Evolutionary conservation across 2,888 invertebrate species (phyloP).

Genomic region (Drosophila incognita): DNA sequence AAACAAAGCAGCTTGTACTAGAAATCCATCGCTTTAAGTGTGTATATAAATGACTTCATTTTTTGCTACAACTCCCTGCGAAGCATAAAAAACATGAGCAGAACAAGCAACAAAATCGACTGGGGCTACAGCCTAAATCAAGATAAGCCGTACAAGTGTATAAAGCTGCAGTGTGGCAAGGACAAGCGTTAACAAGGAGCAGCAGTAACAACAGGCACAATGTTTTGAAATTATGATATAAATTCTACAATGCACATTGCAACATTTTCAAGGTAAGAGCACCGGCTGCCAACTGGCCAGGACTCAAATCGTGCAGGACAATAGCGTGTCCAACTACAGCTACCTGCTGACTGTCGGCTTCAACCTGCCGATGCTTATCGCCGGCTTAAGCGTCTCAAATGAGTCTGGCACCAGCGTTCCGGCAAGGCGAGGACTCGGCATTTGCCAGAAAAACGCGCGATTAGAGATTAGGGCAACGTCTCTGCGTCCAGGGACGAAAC

Average conservation of each 20-base stretch:
- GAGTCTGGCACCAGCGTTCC: conserved; percentile 56
- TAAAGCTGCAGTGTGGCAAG: conserved; percentile 61
- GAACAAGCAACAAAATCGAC: conserved; percentile 14
- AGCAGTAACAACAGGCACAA: conserved; percentile 32
- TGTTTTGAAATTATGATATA: conserved; percentile 74
- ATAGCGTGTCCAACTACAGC: conserved; percentile 51
- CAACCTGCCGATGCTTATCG: conserved; percentile 77
- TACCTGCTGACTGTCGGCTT: conserved; percentile 63
- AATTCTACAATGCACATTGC: conserved; percentile 78
- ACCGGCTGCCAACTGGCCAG: conserved; percentile 52
- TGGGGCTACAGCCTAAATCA: conserved; percentile 55
- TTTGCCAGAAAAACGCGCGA: conserved; percentile 73
- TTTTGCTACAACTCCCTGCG: conserved; percentile 1
- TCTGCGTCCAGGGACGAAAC: conserved; percentile 44
- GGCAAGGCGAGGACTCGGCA: conserved; percentile 51
- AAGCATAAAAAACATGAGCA: conserved; percentile 21
- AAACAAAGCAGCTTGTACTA: background rate
- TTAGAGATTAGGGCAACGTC: conserved; percentile 69
- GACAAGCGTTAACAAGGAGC: conserved; percentile 42
- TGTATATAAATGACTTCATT: conserved; percentile 39
- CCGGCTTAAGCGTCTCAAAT: conserved; percentile 70
- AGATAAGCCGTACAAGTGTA: conserved; percentile 63
- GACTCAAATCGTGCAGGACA: conserved; percentile 66
- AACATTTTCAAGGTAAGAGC: conserved; percentile 59
- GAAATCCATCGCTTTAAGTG: conserved; percentile 26